Conservation (phyloP, 2,888 invertebrate species). For the Ophioninae sp. region DNA sequence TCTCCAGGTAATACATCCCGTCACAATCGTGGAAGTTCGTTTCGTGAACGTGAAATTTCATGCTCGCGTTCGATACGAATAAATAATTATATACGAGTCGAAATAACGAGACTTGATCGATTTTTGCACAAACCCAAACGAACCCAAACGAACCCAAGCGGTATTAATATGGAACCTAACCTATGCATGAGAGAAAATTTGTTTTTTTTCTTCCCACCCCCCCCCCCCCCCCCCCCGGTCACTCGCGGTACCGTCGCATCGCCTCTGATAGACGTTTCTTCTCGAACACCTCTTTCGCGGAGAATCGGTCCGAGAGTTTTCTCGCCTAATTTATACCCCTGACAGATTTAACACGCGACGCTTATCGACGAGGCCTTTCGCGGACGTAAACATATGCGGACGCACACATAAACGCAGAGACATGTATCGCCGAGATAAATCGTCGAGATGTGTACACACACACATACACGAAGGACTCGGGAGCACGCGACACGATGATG, state of each 20-base stretch:
- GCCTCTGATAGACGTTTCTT: background rate
- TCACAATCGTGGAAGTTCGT: background rate
- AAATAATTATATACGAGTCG: conserved; percentile 61
- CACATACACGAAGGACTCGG: background rate
- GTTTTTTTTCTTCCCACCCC: background rate
- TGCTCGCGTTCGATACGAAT: conserved; percentile 37
- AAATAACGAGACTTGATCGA: conserved; percentile 53
- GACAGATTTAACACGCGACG: conserved; percentile 53
- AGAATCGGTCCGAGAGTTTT: background rate
- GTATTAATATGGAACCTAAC: conserved; percentile 20
- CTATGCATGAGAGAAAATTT: conserved; percentile 55
- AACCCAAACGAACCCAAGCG: conserved; percentile 15
- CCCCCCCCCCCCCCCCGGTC: conserved; percentile 13
- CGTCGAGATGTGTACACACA: conserved; percentile 10
- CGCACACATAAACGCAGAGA: background rate
- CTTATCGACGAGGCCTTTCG: conserved; percentile 25
- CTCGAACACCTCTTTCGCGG: background rate
- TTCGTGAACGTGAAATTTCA: background rate
- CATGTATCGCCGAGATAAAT: conserved; percentile 17
- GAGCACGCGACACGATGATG: conserved; percentile 33
- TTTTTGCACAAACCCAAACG: conserved; percentile 52
- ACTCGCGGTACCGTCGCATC: background rate
- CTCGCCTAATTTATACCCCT: conserved; percentile 41
- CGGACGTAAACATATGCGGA: conserved; percentile 2
- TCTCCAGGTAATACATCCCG: background rate